Conservation (phyloP, 1,140 invertebrate species). For the Micrasema longulum region DNA sequence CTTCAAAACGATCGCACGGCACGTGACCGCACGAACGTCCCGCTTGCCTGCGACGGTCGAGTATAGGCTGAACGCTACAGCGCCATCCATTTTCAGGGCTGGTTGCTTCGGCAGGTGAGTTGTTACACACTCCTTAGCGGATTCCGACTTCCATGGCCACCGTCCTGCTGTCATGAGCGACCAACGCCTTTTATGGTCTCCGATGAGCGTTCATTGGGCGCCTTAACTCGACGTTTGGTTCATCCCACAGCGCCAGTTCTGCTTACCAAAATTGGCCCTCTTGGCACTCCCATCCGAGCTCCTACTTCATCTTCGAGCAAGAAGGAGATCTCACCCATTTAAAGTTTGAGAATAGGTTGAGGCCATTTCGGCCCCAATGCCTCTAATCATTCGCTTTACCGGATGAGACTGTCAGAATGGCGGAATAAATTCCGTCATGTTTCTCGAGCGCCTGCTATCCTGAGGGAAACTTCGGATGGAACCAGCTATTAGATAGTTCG, state of each 20-base stretch:
- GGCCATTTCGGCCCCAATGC: constrained; percentile 80
- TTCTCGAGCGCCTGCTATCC: constrained; percentile 75
- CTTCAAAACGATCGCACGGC: constrained; percentile 58
- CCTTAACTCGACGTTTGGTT: constrained; percentile 82
- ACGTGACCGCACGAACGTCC: constrained; percentile 74
- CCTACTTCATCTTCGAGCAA: constrained; percentile 72
- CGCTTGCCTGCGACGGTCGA: constrained; percentile 67
- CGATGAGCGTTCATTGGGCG: constrained; percentile 70
- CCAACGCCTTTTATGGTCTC: constrained; percentile 88
- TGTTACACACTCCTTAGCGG: constrained; percentile 91
- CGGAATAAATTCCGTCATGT: constrained; percentile 77
- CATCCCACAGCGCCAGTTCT: constrained; percentile 92
- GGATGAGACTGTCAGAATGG: constrained; percentile 83
- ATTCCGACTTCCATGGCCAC: constrained; percentile 92
- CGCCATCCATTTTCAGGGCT: constrained; percentile 93
- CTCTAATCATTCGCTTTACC: constrained; percentile 92
- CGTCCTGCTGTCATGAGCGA: constrained; percentile 88
- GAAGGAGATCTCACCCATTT: constrained; percentile 83
- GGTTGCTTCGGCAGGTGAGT: constrained; percentile 90
- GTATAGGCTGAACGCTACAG: constrained; percentile 73
- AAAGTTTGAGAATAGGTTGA: constrained; percentile 93
- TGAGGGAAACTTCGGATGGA: constrained; percentile 92
- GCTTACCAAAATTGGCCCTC: constrained; percentile 93
- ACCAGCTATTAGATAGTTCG: constrained; percentile 93
- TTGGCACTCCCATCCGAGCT: constrained; percentile 75